Percentiles rank a stretch among this genome's conserved stretches.
Conservation (phyloP, 2,888 invertebrate species). For the Cephus rjabovi region DNA sequence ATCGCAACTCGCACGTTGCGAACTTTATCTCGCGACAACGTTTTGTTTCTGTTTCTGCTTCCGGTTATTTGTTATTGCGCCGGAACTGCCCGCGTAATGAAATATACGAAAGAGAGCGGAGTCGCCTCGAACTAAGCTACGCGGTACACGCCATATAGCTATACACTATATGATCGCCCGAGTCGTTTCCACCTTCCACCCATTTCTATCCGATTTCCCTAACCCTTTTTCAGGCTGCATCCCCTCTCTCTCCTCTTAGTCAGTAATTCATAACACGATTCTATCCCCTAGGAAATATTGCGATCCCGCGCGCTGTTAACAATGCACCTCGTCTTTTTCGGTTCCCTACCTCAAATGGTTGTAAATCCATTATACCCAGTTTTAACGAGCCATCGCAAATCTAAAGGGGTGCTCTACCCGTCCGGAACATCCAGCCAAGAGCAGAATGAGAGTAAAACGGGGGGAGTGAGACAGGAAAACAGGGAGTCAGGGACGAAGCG, state of each 20-base stretch:
- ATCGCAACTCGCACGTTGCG: constrained; percentile 14
- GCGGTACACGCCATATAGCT: no score
- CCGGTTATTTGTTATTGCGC: constrained; percentile 50
- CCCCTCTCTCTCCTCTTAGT: constrained; percentile 26
- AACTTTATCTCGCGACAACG: constrained; percentile 39
- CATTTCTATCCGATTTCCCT: constrained; percentile 6
- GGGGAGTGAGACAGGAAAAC: constrained; percentile 1
- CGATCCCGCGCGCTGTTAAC: constrained; percentile 43
- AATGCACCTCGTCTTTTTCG: constrained; percentile 27
- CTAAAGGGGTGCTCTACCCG: no score
- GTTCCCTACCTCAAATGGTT: constrained; percentile 12
- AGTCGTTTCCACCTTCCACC: no score
- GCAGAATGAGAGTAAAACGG: no score
- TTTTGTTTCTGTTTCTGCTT: constrained; percentile 41
- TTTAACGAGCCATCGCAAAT: background rate
- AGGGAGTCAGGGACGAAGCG: constrained; percentile 11
- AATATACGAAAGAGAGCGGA: constrained; percentile 40
- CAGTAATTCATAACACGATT: constrained; percentile 51
- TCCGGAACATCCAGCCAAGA: no score
- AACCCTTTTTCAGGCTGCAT: constrained; percentile 23
- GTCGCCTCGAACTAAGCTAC: background rate
- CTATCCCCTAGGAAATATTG: constrained; percentile 45
- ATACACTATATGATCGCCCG: no score
- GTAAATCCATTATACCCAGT: constrained; percentile 1
- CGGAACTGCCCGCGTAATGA: constrained; percentile 45